A percentile compares a stretch with the other conserved stretches of the same genome.
Evolutionary conservation across 2,888 invertebrate species (phyloP).

Genomic region (Thera britannica): DNA sequence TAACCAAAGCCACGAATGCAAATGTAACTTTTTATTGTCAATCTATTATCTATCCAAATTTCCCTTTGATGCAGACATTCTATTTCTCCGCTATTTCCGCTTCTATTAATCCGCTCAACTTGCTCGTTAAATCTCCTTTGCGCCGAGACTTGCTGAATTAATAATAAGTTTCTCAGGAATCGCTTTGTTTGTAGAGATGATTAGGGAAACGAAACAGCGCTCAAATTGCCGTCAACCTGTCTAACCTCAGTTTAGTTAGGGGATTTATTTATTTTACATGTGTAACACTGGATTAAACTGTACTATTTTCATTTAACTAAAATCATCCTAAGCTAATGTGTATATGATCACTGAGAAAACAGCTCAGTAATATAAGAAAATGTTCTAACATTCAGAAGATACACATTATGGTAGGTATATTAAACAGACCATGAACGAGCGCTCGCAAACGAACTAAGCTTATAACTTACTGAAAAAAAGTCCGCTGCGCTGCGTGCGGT

Average conservation of each 20-base stretch:
- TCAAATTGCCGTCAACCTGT: slow-evolving; percentile 31
- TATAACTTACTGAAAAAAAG: not conserved
- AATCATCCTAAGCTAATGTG: too few relatives aligned
- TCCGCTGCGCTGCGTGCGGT: slow-evolving; percentile 5
- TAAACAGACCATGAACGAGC: not conserved
- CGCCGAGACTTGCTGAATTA: slow-evolving; percentile 34
- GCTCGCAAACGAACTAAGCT: slow-evolving; percentile 3
- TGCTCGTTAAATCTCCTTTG: slow-evolving; percentile 35
- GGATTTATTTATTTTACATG: not conserved
- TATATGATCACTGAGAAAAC: too few relatives aligned
- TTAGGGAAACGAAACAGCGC: slow-evolving; percentile 25
- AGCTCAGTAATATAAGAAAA: too few relatives aligned
- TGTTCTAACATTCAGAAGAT: not conserved
- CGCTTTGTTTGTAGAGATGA: slow-evolving; percentile 29
- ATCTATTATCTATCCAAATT: not conserved
- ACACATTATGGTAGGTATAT: too few relatives aligned
- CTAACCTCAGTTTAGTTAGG: slow-evolving; percentile 17
- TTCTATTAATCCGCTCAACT: slow-evolving; percentile 50
- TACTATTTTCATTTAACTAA: not conserved
- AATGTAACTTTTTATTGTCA: not conserved
- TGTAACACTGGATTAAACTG: not conserved
- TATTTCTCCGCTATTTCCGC: slow-evolving; percentile 46
- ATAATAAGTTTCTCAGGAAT: slow-evolving; percentile 32
- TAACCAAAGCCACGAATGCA: too few relatives aligned
- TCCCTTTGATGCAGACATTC: not conserved